Evolutionary conservation across 2,113 vertebrate species (phyloP), one percentile per base, ranked within the genome.

Genomic region (Hippocampus comes): DNA sequence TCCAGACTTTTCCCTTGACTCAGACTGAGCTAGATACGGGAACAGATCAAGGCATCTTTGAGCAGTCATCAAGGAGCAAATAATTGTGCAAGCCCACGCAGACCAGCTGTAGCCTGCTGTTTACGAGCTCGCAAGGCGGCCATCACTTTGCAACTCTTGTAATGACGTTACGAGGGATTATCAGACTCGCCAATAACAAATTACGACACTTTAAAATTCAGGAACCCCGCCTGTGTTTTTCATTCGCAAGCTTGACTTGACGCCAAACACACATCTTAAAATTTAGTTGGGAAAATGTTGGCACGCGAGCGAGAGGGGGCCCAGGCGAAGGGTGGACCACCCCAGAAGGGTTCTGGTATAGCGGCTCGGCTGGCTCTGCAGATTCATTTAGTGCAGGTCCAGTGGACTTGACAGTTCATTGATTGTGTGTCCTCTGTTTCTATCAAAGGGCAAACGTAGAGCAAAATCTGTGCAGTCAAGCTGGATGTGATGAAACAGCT

Each of bases 201-300:
- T 85, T 77, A 59, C 63, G 21, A 71, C 79, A 81, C 61, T 67
- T 75, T 21, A 10, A 71, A 20, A 34, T 72, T 79, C 71, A 20
- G 51, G 75, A 79, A 12, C 63, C 59, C 14, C 23, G 63, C 53
- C 77, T 78, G 57, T 69, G 55, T 18, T 75, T 41, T 76, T 64
- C 74, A 46, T 74, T 75, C 27, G 43, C 55, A 59, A 68, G 46
- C 63, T 70, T 83, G 70, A 77, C 59, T 79, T 43, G 48, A 76
- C 83, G 53, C 70, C 76, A 75, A 89, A 83, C 74, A 84, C 78
- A 57, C 72, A 71, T 76, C 71, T 82, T 77, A 78, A 80, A 76
- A 38, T 64, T 63, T 49, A 57, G 76, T 73, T 80, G 63, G 34
- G 53, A 72, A 86, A 83, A 77, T 41, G 43, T n/a, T 81, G 83